phyloP scores from a whole-genome alignment of 2,113 vertebrate genomes.

The Scortum barcoo region DNA sequence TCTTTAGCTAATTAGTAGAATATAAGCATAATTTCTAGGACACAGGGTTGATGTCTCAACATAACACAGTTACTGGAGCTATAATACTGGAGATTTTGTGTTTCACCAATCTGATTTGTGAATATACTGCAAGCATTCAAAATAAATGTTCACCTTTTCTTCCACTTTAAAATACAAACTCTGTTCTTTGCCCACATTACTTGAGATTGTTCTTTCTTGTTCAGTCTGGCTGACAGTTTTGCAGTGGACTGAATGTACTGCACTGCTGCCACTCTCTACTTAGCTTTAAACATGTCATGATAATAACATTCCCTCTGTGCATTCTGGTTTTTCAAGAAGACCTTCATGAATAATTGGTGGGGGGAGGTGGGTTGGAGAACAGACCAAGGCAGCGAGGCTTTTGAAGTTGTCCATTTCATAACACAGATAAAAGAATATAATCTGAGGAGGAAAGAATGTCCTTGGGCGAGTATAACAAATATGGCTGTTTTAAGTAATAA shows the following conservation, averaged over 20 bases:
- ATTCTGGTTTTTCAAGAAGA: constrained; percentile 47
- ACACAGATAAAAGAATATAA: constrained; percentile 36
- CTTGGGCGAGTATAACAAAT: constrained; percentile 6
- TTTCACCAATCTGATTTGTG: no score
- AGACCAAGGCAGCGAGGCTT: constrained; percentile 46
- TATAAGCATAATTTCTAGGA: no score
- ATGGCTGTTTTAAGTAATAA: constrained; percentile 21
- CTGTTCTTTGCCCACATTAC: background rate
- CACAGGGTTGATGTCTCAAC: no score
- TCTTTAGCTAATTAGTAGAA: no score
- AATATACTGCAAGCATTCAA: no score
- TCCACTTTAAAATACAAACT: no score
- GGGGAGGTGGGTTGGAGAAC: constrained; percentile 5
- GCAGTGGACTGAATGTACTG: constrained; percentile 6
- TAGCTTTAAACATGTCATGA: constrained; percentile 65
- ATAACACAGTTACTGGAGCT: no score
- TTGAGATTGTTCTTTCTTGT: background rate
- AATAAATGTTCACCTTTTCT: no score
- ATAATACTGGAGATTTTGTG: no score
- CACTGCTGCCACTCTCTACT: constrained; percentile 39
- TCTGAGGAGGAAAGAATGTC: constrained; percentile 8
- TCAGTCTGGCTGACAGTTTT: constrained; percentile 10
- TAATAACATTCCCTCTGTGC: constrained; percentile 53
- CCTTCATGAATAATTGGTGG: constrained; percentile 73
- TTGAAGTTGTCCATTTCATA: constrained; percentile 63